A percentile compares a stretch with the other conserved stretches of the same genome.
phyloP scores from a whole-genome alignment of 2,888 invertebrate species.

The Notodonta ziczac region DNA sequence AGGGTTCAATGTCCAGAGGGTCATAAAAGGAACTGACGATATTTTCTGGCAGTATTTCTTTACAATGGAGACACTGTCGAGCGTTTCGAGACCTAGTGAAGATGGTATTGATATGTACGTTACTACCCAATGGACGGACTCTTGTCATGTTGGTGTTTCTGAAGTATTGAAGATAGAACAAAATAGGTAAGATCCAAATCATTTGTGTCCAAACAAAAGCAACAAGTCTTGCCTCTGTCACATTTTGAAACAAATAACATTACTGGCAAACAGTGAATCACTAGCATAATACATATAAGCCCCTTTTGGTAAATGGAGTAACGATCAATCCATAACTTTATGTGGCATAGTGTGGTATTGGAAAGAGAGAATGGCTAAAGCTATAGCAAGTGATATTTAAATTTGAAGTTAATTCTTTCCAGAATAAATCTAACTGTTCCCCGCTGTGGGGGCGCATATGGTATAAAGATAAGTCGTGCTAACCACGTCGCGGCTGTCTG shows the following conservation, averaged over 20 bases:
- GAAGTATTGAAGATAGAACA: slow-evolving; percentile 79
- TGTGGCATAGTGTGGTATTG: too few relatives aligned
- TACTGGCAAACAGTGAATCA: too few relatives aligned
- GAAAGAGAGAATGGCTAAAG: too few relatives aligned
- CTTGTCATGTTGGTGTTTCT: slow-evolving; percentile 79
- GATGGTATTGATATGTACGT: slow-evolving; percentile 87
- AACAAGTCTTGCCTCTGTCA: too few relatives aligned
- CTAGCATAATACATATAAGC: too few relatives aligned
- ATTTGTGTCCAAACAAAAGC: background rate
- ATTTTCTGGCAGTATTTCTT: slow-evolving; percentile 87
- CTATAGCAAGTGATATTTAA: too few relatives aligned
- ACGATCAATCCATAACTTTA: too few relatives aligned
- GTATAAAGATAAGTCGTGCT: slow-evolving; percentile 87
- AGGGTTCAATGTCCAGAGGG: slow-evolving; percentile 69
- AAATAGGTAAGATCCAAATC: slow-evolving; percentile 74
- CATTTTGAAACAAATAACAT: too few relatives aligned
- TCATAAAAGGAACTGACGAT: slow-evolving; percentile 83
- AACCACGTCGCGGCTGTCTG: slow-evolving; percentile 86
- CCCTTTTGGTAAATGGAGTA: too few relatives aligned
- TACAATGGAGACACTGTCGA: slow-evolving; percentile 87
- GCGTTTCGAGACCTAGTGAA: slow-evolving; percentile 86
- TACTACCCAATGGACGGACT: slow-evolving; percentile 84
- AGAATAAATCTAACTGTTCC: slow-evolving; percentile 60
- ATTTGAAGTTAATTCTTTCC: background rate
- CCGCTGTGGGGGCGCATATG: slow-evolving; percentile 86